Evolutionary conservation across 2,113 vertebrate genomes (phyloP).

Genomic region (Nanorana parkeri): DNA sequence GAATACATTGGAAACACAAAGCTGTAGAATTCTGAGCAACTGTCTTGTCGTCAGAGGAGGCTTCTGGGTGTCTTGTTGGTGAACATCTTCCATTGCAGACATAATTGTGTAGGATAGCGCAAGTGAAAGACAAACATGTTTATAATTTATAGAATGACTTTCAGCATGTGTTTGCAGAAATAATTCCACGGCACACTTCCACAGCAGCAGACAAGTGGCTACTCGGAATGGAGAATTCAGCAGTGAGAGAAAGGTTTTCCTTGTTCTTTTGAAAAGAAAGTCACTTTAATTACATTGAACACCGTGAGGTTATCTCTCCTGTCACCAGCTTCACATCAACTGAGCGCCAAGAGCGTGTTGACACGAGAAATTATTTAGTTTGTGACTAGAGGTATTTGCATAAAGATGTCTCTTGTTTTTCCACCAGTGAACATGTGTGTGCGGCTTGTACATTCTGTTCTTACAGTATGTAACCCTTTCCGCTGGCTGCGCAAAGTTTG

Average conservation of each 20-base stretch:
- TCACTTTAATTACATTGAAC: slow-evolving; percentile 46
- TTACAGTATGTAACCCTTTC: slow-evolving; percentile 5
- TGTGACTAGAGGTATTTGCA: slow-evolving; percentile 38
- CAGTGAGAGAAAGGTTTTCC: slow-evolving; percentile 11
- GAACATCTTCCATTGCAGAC: neutral
- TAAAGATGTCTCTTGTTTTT: slow-evolving; percentile 5
- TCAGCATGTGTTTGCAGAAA: slow-evolving; percentile 17
- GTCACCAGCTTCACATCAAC: slow-evolving; percentile 30
- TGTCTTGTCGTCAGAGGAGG: neutral
- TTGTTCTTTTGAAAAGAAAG: slow-evolving; percentile 31
- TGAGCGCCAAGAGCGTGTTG: neutral
- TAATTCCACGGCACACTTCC: neutral
- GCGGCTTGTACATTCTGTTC: neutral
- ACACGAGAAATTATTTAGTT: slow-evolving; percentile 47
- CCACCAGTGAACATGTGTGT: neutral
- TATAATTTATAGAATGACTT: slow-evolving; percentile 8
- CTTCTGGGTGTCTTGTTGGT: neutral
- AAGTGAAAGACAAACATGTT: neutral
- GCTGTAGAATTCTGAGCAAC: too few species aligned
- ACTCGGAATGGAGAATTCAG: neutral
- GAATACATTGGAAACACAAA: too few species aligned
- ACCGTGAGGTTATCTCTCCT: slow-evolving; percentile 29
- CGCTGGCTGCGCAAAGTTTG: neutral
- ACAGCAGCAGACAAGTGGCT: neutral
- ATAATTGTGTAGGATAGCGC: neutral